Evolutionary conservation across 2,113 vertebrate genomes (phyloP), one percentile per base, ranked within the genome.

Genomic region (Thermophis baileyi): DNA sequence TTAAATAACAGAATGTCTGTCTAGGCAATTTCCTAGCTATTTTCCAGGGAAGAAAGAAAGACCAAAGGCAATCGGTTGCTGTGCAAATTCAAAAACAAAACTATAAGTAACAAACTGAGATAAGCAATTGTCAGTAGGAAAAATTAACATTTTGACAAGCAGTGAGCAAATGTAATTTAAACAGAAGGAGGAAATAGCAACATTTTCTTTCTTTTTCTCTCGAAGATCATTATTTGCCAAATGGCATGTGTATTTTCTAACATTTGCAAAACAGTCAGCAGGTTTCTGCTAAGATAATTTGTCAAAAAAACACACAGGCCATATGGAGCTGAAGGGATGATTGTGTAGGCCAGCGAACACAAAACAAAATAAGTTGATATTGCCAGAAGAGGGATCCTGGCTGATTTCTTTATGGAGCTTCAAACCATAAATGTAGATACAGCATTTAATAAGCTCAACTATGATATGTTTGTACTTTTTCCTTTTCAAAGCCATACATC

Each of bases 81-180:
- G 92, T 89, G 69, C 91, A 94, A 54, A 69, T 93, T 40, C 93
- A 49, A 93, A 95, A 94, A 96, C 51, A 9, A 96, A 97, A 96
- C 95, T 95, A 94, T 44, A 53, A 92, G 53, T 92, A 92, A 88
- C 54, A 90, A 4, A 93, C 14, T 90, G 74, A 94, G 81, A 4
- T 27, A 86, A 95, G 95, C 94, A 89, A 94, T 69, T 85, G 91
- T 93, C 74, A 47, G 92, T 89, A 53, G 90, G 20, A 88, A 81
- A 95, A 97, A 94, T 92, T 2, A 94, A 93, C 95, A 94, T 87
- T 91, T 95, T 94, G 93, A 95, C 93, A 85, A 95, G 92, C 93
- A 95, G 94, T 87, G 91, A 96, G 85, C 4, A 69, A 93, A 94
- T 94, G 54, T 88, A 93, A 27, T 90, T 46, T 91, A 40, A 94